Evolutionary conservation across 2,797 vertebrate species (phyloP).

Genomic region (Labeo calbasu): DNA sequence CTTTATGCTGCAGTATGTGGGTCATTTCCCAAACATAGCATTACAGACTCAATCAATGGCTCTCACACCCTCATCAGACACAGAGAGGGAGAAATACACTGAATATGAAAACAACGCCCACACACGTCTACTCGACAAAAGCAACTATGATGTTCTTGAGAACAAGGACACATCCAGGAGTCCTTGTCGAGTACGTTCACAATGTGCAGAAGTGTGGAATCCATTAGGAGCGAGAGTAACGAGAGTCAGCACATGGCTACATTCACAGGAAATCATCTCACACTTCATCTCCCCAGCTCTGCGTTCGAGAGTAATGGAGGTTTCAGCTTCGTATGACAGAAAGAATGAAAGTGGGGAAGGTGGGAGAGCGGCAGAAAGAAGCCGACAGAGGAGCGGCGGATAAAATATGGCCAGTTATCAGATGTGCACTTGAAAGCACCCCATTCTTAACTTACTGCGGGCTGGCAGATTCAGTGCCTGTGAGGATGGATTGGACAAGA

Average conservation of each 20-base stretch:
- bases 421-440: slow-evolving; percentile 61
- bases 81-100: slow-evolving; percentile 11
- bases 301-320: slow-evolving; percentile 45
- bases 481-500: slow-evolving; percentile 46
- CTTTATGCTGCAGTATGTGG: slow-evolving; percentile 42
- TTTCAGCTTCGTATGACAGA: slow-evolving; percentile 43
- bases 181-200: slow-evolving; percentile 24
- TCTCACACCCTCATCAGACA: not conserved
- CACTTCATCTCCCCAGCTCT: slow-evolving; percentile 47
- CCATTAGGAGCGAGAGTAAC: slow-evolving; percentile 22
- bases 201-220: slow-evolving; percentile 21
- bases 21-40: slow-evolving; percentile 42
- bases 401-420: slow-evolving; percentile 60
- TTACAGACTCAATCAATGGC: slow-evolving; percentile 33
- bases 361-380: slow-evolving; percentile 11
- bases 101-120: not conserved
- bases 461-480: slow-evolving; percentile 51
- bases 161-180: slow-evolving; percentile 22
- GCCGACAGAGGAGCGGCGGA: slow-evolving; percentile 32
- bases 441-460: slow-evolving; percentile 63
- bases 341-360: slow-evolving; percentile 12
- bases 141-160: slow-evolving; percentile 1
- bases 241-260: slow-evolving; percentile 24
- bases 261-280: slow-evolving; percentile 46
- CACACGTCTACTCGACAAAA: not conserved